Base-by-base conservation (phyloP, 2,113 vertebrate genomes). In the Podilymbus podiceps region DNA sequence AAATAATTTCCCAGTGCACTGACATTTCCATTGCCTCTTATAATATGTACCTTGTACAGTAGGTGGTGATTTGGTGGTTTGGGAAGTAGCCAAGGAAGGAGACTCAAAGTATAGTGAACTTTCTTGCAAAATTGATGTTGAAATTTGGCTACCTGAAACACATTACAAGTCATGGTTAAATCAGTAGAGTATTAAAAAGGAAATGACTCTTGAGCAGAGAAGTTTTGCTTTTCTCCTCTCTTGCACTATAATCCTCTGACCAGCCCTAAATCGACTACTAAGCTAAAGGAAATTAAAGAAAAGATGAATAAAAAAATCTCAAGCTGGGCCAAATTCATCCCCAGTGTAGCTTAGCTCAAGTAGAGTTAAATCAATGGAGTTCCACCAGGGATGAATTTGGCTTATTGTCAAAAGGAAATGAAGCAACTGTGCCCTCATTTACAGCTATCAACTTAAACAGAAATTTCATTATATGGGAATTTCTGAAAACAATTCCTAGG, bases 281-380 rank as follows among this genome's bases (percentile, higher is more conserved):
- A 97, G 90, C 95, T 93, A 95, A 95, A 97, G 95, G 96, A 97
- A 97, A 97, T 97, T 95, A 97, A 97, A 95, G 90, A 95, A 96
- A 95, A 96, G 58, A 97, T 97, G 90, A 93, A 96, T 93, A 91
- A 94, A 97, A 97, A 95, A 81, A 79, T 79, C 84, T 97, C 62
- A 31, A 89, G 71, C 89, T 94, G 81, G 89, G 71, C 93, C 96
- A 96, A 97, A 97, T 97, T 95, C 74, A 95, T 97, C 94, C 97
- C 96, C 86, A 87, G 92, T 58, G 96, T 92, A 96, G 35, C 77
- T 91, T 89, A 93, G 95, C 91, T 97, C 86, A 97, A 96, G 94
- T 82, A 93, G 92, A 95, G 90, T 96, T 96, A 96, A 96, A 96
- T 95, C 92, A 97, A 93, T 91, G 96, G 84, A 87, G 73, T 85